Conservation (phyloP, 1,140 invertebrate species). For the Drosophila mojavensis region DNA sequence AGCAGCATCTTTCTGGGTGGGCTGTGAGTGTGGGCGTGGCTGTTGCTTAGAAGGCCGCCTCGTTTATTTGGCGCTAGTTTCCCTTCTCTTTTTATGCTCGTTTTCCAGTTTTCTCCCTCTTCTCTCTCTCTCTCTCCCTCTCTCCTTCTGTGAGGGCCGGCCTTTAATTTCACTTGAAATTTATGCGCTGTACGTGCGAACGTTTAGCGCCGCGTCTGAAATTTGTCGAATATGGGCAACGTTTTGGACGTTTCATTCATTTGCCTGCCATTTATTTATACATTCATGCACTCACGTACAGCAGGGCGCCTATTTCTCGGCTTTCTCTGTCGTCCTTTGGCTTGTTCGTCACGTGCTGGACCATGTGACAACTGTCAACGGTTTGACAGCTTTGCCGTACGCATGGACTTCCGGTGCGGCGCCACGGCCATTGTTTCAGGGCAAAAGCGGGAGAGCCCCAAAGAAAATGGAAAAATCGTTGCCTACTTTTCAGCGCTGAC, state of each 20-base stretch:
- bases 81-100: background rate
- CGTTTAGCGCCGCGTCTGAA: conserved; percentile 67
- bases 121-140: background rate
- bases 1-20: conserved; percentile 40
- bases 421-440: conserved; percentile 55
- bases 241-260: conserved; percentile 61
- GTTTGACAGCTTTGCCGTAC: conserved; percentile 54
- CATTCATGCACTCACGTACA: conserved; percentile 38
- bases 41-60: conserved; percentile 25
- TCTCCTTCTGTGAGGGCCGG: background rate
- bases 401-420: conserved; percentile 54
- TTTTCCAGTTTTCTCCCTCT: conserved; percentile 3
- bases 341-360: conserved; percentile 42
- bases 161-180: conserved; percentile 77
- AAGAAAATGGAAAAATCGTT: conserved; percentile 47
- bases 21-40: conserved; percentile 42
- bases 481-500: conserved; percentile 49
- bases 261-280: conserved; percentile 64
- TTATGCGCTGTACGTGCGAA: conserved; percentile 74
- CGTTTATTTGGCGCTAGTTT: conserved; percentile 17
- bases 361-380: conserved; percentile 79
- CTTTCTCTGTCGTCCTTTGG: conserved; percentile 7
- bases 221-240: conserved; percentile 69
- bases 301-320: background rate
- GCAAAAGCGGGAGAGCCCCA: background rate